These are phyloP conservation scores for Guaruba guarouba DNA, from an alignment of 2,113 vertebrate species.

Conservation along the genomic window DNA sequence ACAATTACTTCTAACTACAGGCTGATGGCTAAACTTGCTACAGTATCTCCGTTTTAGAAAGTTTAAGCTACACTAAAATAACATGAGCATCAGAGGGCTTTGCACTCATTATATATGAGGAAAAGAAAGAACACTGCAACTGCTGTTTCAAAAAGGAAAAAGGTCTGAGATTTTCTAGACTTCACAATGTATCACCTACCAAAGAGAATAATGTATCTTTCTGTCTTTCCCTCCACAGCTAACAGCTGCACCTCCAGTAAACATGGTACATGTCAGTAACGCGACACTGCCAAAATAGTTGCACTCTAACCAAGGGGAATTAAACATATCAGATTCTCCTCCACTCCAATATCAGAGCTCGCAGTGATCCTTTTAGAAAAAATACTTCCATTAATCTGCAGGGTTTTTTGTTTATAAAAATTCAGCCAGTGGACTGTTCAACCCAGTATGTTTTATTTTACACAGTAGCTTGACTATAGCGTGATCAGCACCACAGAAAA, in stretches of 20 bases:
- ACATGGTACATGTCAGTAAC: not conserved
- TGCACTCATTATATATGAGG: not conserved
- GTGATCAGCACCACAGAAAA: not conserved
- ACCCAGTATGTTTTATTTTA: not conserved
- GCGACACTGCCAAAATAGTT: not conserved
- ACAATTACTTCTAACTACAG: not conserved
- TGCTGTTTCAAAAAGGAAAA: not conserved
- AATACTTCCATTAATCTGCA: not conserved
- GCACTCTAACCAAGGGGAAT: not conserved
- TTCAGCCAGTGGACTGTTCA: not conserved
- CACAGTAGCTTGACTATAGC: not conserved
- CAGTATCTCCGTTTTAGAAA: not conserved
- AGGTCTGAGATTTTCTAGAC: not conserved
- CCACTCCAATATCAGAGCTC: not conserved
- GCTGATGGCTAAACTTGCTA: not conserved
- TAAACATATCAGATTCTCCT: not conserved
- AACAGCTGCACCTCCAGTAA: not conserved
- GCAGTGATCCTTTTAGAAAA: not conserved
- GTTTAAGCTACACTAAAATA: not conserved
- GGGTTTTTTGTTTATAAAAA: not conserved
- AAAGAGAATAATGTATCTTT: not conserved
- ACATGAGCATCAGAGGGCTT: not conserved
- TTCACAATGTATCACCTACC: not conserved
- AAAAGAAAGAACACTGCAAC: not conserved
- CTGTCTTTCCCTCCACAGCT: not conserved